Evolutionary conservation across 2,113 vertebrate genomes (phyloP), one percentile per base, ranked within the genome.

Genomic region (Hippolais icterina): DNA sequence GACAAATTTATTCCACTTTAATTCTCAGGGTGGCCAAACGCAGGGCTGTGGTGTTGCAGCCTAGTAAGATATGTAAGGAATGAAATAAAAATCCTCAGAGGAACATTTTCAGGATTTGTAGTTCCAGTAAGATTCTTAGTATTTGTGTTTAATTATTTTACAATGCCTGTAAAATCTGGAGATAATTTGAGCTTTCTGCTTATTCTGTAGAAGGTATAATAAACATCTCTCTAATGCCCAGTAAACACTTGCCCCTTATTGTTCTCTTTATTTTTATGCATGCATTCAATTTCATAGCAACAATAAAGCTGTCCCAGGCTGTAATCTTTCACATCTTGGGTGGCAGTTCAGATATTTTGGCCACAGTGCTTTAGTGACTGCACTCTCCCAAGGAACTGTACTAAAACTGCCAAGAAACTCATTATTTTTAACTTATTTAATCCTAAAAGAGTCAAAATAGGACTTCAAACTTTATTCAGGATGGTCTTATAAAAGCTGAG

Each of bases 201-300:
- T 96, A 83, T 83, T 74, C 70, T 53, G 83, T 84, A 70, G 70
- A 94, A 94, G 81, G 93, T 90, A 95, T 82, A 93, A 96, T 97
- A 95, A 96, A 96, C 68, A 90, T 95, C 75, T 84, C 94, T 97
- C 95, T 83, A 93, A 92, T 74, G 87, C 90, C 75, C 87, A 95
- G 81, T 96, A 97, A 97, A 97, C 59, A 84, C 63, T 96, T 82
- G 88, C 66, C 63, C 75, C 72, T 93, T 89, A 93, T 94, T 82
- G 87, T 96, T 88, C 83, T 94, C 87, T 93, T 91, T 89, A 94
- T 87, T 96, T 97, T 96, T 94, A 97, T 96, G 89, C 15, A 92
- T 91, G 96, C 90, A 86, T 96, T 84, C 91, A 89, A 94, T 97
- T 97, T 97, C 97, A 97, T 92, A 96, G 97, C 83, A 82, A 95